Conservation (phyloP, 2,797 vertebrate genomes). For the Acomys russatus region DNA sequence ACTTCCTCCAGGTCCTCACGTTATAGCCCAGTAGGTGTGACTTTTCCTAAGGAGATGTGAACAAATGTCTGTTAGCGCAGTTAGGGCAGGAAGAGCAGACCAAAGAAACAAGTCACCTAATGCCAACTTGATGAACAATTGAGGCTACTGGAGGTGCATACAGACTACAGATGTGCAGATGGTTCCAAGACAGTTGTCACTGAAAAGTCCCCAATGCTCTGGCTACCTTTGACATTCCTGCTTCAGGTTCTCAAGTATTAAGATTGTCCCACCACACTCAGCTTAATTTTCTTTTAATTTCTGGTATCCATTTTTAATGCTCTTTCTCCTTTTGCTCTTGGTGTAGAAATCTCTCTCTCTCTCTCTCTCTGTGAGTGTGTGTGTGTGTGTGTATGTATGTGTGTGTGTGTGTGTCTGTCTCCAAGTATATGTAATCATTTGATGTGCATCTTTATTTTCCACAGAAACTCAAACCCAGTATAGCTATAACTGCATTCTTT, state of each 20-base stretch:
- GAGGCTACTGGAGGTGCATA: background rate
- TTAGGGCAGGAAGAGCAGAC: no score
- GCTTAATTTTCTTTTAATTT: background rate
- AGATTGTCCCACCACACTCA: background rate
- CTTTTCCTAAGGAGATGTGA: background rate
- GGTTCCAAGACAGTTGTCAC: background rate
- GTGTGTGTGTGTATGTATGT: background rate
- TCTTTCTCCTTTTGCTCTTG: background rate
- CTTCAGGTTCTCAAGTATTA: background rate
- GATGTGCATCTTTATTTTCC: background rate
- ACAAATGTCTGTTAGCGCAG: background rate
- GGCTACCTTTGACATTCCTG: no score
- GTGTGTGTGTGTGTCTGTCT: background rate
- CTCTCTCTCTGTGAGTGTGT: no score
- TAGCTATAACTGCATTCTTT: background rate
- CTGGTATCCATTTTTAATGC: background rate
- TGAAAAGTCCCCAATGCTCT: background rate
- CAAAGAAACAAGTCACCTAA: background rate
- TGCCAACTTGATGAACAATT: background rate
- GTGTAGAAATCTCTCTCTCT: background rate
- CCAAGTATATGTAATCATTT: background rate
- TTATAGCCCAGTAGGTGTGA: no score
- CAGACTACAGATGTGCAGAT: no score
- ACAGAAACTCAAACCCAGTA: background rate
- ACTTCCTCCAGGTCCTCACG: background rate